Evolutionary conservation across 1,140 invertebrate genomes (phyloP), one percentile per base, ranked within the genome.

Genomic region (Drosophila biarmipes): DNA sequence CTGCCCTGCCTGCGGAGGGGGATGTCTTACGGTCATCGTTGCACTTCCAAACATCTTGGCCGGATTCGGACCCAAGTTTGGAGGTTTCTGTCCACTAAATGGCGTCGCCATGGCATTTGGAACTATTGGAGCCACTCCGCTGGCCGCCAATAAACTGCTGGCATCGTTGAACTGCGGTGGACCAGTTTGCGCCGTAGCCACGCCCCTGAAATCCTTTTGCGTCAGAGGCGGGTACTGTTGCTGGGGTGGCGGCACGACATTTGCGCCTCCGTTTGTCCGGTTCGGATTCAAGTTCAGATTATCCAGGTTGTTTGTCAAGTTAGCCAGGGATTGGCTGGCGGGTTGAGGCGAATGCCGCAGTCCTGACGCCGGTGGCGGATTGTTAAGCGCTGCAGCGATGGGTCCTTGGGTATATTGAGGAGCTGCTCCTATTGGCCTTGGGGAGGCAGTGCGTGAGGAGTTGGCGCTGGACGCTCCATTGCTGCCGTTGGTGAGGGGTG

Each of bases 381-480:
- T 38, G 40, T 27, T 38, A 24, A 63, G n/a, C 31, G 57, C 10
- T 52, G 37, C 24, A 15, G 46, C 37, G 4, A 29, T 21, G 7
- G 34, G 21, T 40, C 29, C 19, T 35, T 55, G 52, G 21, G 6
- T 27, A 24, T 46, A 64, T 5, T n/a, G 53, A 15, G 27, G 34
- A 12, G 63, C 45, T 6, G 12, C 17, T 8, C 21, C 24, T 37
- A 63, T 24, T 24, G 80, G 31, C 6, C 84, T 72, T 6, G 90
- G 85, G 15, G 90, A 91, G 7, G 85, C 81, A 17, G 90, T 91
- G 21, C 90, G 79, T 14, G 90, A 91, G 15, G 90, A 91, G 15
- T 87, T 84, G 27, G 71, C 69, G 53, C 90, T 91, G 3, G 63
- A 24, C 27, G 66, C 53, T 4, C 81, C 82, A 61, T 80, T 85